phyloP scores from a whole-genome alignment of 2,797 vertebrate species.

The Pseudomugil tenellus region DNA sequence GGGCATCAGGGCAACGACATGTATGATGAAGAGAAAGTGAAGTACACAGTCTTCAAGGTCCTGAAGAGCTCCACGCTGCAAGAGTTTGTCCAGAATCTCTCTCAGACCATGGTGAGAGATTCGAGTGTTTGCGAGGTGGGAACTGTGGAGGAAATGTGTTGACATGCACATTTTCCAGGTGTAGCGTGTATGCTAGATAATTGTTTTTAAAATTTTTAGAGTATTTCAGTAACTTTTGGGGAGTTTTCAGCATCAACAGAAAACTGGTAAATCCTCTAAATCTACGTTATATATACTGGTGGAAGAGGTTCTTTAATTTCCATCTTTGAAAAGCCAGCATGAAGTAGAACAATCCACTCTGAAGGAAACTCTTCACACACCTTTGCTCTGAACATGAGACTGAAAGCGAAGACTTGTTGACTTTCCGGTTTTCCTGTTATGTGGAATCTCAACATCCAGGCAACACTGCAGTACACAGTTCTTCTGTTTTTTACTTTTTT shows the following conservation, averaged over 20 bases:
- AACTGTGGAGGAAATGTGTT: background rate
- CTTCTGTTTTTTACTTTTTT: background rate
- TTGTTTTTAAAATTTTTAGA: background rate
- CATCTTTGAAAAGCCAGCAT: background rate
- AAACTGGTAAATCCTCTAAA: background rate
- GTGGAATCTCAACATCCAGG: background rate
- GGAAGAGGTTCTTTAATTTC: background rate
- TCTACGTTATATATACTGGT: background rate
- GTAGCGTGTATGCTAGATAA: background rate
- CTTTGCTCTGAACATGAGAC: background rate
- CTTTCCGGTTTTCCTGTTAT: slow-evolving; percentile 24
- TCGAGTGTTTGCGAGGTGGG: background rate
- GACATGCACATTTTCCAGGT: background rate
- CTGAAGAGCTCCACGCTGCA: slow-evolving; percentile 96
- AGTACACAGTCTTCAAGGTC: slow-evolving; percentile 99
- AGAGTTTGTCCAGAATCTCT: slow-evolving; percentile 98
- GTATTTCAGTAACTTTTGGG: background rate
- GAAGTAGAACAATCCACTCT: background rate
- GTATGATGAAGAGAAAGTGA: slow-evolving; percentile 99
- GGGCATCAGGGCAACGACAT: slow-evolving; percentile 99
- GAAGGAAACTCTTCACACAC: background rate
- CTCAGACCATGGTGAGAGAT: slow-evolving; percentile 94
- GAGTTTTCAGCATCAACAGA: no score
- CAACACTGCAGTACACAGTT: background rate
- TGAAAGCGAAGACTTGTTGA: slow-evolving; percentile 2